These are phyloP conservation scores for Ophioderma brevispina DNA, from an alignment of 35 echinoderm and acorn worm species.

Conservation along the genomic window DNA sequence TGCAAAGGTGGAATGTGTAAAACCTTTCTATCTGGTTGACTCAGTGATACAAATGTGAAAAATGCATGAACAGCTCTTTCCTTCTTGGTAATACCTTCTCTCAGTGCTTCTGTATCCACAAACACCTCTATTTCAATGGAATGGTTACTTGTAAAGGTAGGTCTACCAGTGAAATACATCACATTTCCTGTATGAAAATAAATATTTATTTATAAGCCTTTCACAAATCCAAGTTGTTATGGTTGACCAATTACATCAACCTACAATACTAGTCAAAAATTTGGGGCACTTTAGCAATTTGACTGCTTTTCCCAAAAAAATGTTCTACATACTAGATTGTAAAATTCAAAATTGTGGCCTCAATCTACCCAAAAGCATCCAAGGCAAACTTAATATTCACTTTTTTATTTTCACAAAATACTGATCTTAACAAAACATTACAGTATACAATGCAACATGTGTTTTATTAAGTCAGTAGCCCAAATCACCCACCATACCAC, in stretches of 20 bases:
- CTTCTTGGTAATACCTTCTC: slow-evolving; percentile 24
- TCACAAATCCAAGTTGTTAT: not conserved
- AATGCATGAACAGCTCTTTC: slow-evolving; percentile 59
- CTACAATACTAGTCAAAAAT: no score
- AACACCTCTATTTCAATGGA: slow-evolving; percentile 67
- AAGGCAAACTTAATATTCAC: no score
- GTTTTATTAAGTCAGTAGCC: no score
- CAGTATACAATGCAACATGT: no score
- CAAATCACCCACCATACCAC: no score
- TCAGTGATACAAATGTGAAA: slow-evolving; percentile 58
- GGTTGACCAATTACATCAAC: not conserved
- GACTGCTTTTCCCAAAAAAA: no score
- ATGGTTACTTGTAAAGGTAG: slow-evolving; percentile 46
- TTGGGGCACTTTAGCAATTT: no score
- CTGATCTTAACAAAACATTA: no score
- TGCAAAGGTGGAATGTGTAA: slow-evolving; percentile 37
- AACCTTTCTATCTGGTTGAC: slow-evolving; percentile 20
- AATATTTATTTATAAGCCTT: not conserved
- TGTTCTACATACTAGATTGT: no score
- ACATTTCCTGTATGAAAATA: not conserved
- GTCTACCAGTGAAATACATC: slow-evolving; percentile 39
- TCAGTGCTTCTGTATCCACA: slow-evolving; percentile 51
- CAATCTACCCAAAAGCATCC: no score
- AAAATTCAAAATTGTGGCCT: no score
- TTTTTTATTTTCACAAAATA: no score